Evolutionary conservation across 92 coral and sea anemone genomes (phyloP), one percentile per base, ranked within the genome.

Genomic region (Metridium senile): DNA sequence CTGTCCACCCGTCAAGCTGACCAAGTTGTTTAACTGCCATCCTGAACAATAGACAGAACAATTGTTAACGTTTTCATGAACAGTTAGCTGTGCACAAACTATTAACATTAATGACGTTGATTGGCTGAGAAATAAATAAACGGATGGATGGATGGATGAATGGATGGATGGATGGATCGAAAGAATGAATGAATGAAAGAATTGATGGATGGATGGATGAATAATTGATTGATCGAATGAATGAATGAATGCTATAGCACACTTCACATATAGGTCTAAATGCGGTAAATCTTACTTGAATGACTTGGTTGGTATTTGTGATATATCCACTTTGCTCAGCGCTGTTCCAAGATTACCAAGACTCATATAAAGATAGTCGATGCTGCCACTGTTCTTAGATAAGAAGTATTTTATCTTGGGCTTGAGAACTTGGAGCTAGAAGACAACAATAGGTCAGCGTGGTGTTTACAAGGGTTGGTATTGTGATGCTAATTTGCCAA

Each of bases 331-430:
- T 43, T 89, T 90, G 29, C 82, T 88, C 39, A 92, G 74, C 20
- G 85, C 71, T 7, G 85, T 74, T 1, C 93, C 93, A 57, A 96
- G 85, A 62, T 96, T 84, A 7, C 99, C 99, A 67, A 95, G 82
- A 66, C 90, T 87, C 97, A 92, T 92, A 82, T 87, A 96, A 18
- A 74, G 78, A n/a, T 85, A 87, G 21, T 89, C 97, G 31, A 83
- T 82, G 6, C 76, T 73, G 26, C 45, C 77, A 34, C 53, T 58
- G 25, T 93, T 84, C 54, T 66, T 74, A 25, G 74, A 71, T 51
- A 96, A 68, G 76, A 87, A 96, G 26, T 76, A 88, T 75, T 66
- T 85, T 57, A 96, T 87, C 74, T 96, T 96, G 11, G 99, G 99
- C 74, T 78, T 87, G 71, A 96, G 81, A n/a, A 85, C 86, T 1